Base-by-base conservation (phyloP, 2,888 invertebrate genomes). In the Ophraella communa region DNA sequence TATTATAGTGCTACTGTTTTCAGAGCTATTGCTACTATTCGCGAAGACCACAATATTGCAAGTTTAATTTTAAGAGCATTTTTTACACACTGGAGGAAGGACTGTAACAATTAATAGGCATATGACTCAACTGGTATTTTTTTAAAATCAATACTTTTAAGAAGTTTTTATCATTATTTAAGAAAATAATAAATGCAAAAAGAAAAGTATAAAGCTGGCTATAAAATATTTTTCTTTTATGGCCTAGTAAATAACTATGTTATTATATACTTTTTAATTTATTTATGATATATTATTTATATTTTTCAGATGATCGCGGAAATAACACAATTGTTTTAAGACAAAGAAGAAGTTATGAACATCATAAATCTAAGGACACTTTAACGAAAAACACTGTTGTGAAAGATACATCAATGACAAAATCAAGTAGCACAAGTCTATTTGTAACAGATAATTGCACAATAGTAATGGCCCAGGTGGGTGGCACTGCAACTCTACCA, bases 371-470 rank as follows among this genome's bases (percentile, higher is more conserved):
- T 30, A 69, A 67, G 53, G 66, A 64, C 3, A 51, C 60, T n/a
- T 39, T 57, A 4, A 51, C 53, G 35, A 68, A 68, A 18, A 39
- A 23, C 35, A 59, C 49, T 51, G 53, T 49, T 2, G 63, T 64
- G 24, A 68, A 61, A 51, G 56, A 54, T 18, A 35, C 55, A 23
- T 33, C 54, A 11, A 39, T 45, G 14, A 33, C 51, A 7, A 65
- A 61, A 64, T 64, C 58, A 8, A 42, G 61, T 2, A 61, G 58
- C 14, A 30, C 49, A 35, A 14, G 49, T 30, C n/a, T 79, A 42
- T 85, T 85, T 75, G 81, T 83, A 59, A 85, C 85, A 18, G 84
- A 83, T 71, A 85, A 85, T 72, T 83, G 82, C 64, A 85, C 85
- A 7, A 80, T 83, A 54, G 81, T 85, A 52, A 81, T 83, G 45